Evolutionary conservation across 2,797 vertebrate genomes (phyloP), one percentile per base, ranked within the genome.

Genomic region (Pygocentrus nattereri): DNA sequence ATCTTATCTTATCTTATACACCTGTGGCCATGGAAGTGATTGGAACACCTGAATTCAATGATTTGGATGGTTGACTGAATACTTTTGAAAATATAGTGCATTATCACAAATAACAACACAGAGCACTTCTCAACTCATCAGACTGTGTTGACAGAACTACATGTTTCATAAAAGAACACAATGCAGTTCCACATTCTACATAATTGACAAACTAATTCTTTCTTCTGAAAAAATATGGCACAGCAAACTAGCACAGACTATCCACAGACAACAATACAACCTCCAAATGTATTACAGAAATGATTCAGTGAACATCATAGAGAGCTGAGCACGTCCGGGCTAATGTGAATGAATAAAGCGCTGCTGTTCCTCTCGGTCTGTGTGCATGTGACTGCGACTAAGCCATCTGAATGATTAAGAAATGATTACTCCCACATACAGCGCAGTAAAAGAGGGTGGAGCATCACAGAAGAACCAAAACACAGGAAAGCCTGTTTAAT

Each of bases 401-500:
- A 49, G 72, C 74, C 52, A 74, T 84, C 68, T 41, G 50, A 78
- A 71, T 74, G 76, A 84, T 80, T 56, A 83, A 79, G 61, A 82
- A 75, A 82, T 38, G 25, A 77, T 77, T 49, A 38, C 61, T 80
- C 18, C 68, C 23, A 78, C 44, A 72, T 64, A 77, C 21, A 71
- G 62, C 16, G 31, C 23, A 72, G 64, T 71, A 78, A 41, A 74
- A 78, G 59, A 59, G 62, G 59, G 59, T 50, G 79, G 52, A 76
- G 44, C 18, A 58, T 61, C 23, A 59, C 58, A 21, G 70, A 80
- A 76, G 19, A 34, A 65, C 30, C 74, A 68, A 83, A 82, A 85
- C 82, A 61, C 74, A 82, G 73, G 80, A 76, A 81, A 72, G 78
- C 76, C 81, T 25, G 56, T 79, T 59, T 87, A 89, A 88, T 87